These are phyloP conservation scores for Rhabdophis nuchalis DNA, from an alignment of 2,797 vertebrate species.

Conservation along the genomic window DNA sequence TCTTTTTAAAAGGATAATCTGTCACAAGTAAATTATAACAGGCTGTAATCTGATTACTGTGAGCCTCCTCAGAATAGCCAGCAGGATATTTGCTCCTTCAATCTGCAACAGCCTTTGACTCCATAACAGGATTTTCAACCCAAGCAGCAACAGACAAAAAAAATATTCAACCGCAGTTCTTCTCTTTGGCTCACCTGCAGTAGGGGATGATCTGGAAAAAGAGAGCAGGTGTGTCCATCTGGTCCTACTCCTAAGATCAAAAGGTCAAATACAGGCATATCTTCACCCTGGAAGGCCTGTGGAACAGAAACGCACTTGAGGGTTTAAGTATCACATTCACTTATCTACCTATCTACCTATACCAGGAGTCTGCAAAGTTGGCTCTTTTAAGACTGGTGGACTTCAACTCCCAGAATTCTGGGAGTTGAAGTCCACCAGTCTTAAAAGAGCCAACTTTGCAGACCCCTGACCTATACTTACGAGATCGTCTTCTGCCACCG, in stretches of 20 bases:
- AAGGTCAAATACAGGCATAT: conserved; percentile 83
- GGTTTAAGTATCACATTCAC: neutral
- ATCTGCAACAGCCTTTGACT: too few relatives aligned
- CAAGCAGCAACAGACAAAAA: neutral
- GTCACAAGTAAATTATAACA: neutral
- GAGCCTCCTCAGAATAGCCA: neutral
- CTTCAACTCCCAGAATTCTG: too few relatives aligned
- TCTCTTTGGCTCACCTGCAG: conserved; percentile 76
- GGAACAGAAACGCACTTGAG: neutral
- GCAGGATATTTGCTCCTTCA: neutral
- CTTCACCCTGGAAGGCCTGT: conserved; percentile 79
- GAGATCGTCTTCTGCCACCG: too few relatives aligned
- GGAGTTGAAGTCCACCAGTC: too few relatives aligned
- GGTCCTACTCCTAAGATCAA: conserved; percentile 89
- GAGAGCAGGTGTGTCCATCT: conserved; percentile 92
- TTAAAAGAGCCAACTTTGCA: too few relatives aligned
- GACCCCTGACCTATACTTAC: too few relatives aligned
- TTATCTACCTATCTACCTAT: too few relatives aligned
- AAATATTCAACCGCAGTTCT: neutral
- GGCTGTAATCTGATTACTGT: neutral
- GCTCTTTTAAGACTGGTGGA: too few relatives aligned
- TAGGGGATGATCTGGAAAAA: conserved; percentile 87
- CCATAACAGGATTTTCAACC: neutral
- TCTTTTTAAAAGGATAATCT: neutral
- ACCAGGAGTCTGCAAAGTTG: too few relatives aligned